A percentile compares a stretch with the other conserved stretches of the same genome.
Evolutionary conservation across 2,797 vertebrate species (phyloP).

Genomic region (Chaunax sp.): DNA sequence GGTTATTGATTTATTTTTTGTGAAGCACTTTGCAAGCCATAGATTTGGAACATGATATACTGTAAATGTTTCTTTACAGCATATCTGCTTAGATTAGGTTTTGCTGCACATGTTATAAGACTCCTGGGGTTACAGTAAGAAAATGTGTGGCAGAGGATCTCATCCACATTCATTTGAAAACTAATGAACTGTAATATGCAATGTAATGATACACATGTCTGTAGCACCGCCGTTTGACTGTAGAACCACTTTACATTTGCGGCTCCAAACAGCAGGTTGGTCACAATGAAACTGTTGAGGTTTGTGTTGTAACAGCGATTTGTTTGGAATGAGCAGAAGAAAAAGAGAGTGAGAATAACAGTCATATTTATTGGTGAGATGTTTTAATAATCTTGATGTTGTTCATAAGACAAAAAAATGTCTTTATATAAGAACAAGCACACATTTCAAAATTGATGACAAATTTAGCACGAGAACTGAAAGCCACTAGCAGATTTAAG

Average conservation of each 20-base stretch:
- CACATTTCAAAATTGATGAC: not conserved
- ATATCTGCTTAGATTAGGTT: not conserved
- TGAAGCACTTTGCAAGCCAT: not conserved
- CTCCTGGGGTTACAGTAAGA: not conserved
- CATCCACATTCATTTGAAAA: conserved; percentile 4
- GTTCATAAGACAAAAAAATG: not conserved
- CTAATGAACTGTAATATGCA: conserved; percentile 13
- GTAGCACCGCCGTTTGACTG: not conserved
- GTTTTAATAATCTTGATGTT: not conserved
- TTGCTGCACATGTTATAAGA: conserved; percentile 4
- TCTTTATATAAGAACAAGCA: too few species aligned
- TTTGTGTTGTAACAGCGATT: not conserved
- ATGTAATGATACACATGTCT: conserved; percentile 1
- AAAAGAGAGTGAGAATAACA: not conserved
- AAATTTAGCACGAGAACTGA: too few species aligned
- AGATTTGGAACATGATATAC: not conserved
- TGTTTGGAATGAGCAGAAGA: not conserved
- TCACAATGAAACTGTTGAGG: not conserved
- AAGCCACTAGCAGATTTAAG: too few species aligned
- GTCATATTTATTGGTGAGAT: too few species aligned
- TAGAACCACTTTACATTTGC: not conserved
- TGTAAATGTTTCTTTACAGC: not conserved
- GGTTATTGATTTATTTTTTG: conserved; percentile 4
- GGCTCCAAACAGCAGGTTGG: not conserved
- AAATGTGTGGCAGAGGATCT: not conserved